Evolutionary conservation across 2,113 vertebrate species (phyloP), one percentile per base, ranked within the genome.

Genomic region (Catharus fuscescens): DNA sequence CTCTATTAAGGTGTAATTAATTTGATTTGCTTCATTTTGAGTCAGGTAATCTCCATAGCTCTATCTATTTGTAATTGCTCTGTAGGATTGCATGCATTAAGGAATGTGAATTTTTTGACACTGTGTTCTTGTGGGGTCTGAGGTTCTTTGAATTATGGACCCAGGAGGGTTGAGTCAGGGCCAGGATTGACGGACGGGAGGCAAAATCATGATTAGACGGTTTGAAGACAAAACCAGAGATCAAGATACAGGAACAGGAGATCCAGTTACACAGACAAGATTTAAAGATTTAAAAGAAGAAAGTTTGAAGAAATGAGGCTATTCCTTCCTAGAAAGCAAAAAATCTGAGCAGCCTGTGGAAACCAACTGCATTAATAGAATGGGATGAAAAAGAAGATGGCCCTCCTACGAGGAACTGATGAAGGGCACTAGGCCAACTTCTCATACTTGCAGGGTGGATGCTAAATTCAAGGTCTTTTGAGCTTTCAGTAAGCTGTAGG

Each of bases 81-180:
- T 0, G 0, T 38, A 34, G 11, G 2, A 80, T 45, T 87, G 28
- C 40, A 45, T 18, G 2, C 8, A 24, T 25, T 64, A 66, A 59
- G 20, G 44, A 6, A 3, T 78, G 21, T 56, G 45, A 44, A 9
- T 54, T 93, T 90, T 88, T 48, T 5, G 4, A 26, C 3, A 4
- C 26, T 70, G 3, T 64, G 3, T 44, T 95, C 26, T 52, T 52
- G 5, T 11, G 9, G 21, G 44, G 4, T 11, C 29, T 53, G 34
- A 47, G 16, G 3, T 61, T 85, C 17, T 40, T 5, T 61, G 48
- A 67, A 28, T 53, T 76, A 20, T 72, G n/a, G 23, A 86, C 9
- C 3, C 5, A 18, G 12, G 32, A 21, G 5, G 3, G 3, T 0
- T 91, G 18, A 83, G 14, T 48, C 23, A 44, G 32, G 26, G 19